Evolutionary conservation across 2,797 vertebrate genomes (phyloP).

Genomic region (Sebastes minor): DNA sequence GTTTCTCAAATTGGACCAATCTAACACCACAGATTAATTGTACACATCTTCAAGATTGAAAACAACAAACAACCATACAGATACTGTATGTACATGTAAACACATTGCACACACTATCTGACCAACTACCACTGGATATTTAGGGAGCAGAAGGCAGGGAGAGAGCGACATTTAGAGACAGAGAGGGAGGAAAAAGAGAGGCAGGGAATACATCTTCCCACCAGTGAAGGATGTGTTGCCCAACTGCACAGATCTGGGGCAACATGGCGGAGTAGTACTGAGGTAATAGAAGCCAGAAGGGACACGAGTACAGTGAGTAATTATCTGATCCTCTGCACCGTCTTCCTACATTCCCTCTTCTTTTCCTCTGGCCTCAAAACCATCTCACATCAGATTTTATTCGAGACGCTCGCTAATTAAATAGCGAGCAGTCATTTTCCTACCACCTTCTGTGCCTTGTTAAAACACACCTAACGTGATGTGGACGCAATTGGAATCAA

Average conservation of each 20-base stretch:
- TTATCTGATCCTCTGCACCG: constrained; percentile 44
- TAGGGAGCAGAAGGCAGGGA: constrained; percentile 19
- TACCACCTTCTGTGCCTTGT: background rate
- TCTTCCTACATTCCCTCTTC: constrained; percentile 34
- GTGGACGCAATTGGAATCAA: background rate
- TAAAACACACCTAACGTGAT: constrained; percentile 9
- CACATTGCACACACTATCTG: background rate
- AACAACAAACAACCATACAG: background rate
- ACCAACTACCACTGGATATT: constrained; percentile 20
- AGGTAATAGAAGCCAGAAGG: constrained; percentile 53
- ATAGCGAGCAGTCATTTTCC: background rate
- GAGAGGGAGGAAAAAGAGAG: background rate
- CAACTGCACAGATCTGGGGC: constrained; percentile 66
- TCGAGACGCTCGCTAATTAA: constrained; percentile 24
- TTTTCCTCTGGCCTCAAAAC: constrained; percentile 29
- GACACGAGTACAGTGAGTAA: constrained; percentile 49
- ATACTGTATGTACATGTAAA: background rate
- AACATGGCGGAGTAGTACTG: constrained; percentile 64
- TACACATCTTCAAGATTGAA: background rate
- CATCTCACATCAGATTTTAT: constrained; percentile 27
- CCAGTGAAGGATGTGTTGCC: constrained; percentile 33
- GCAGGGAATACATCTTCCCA: constrained; percentile 25
- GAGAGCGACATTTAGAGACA: constrained; percentile 16
- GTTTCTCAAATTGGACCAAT: background rate
- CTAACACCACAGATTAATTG: background rate